Evolutionary conservation across 92 coral and sea anemone genomes (phyloP), one percentile per base, ranked within the genome.

Genomic region (Porites cylindrica): DNA sequence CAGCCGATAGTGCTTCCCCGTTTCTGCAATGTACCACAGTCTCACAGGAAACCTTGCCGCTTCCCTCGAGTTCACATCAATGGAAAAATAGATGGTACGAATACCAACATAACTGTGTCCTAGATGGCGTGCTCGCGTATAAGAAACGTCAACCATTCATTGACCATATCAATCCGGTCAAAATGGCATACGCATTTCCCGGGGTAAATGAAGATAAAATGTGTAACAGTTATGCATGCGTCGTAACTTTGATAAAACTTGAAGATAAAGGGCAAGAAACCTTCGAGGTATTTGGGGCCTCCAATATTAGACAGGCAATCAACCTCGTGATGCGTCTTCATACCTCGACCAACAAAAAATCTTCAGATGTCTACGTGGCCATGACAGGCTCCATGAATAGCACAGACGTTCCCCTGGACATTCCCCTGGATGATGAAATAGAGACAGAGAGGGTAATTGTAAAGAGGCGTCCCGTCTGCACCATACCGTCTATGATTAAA

Each of bases 231-330:
- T 11, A 53, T 11, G 8, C 59, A 11, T 53, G 59, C 59, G 13
- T 53, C 9, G 19, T 16, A 29, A 70, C 38, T 14, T 2, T 16
- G 14, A 18, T 13, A 21, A 18, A 56, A 75, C 29, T 21, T 1
- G 14, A 43, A 62, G 10, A 19, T n/a, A 17, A 62, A 24, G 17
- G 11, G 12, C 20, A 8, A 1, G 32, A 56, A 1, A 21, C 64
- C 6, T 75, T 75, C 63, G 79, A 75, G 26, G 79, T 75, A 29
- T 75, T 75, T 51, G 79, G 79, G 1, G 79, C 79, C 18, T 2
- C 29, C 5, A 51, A n/a, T 2, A 14, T 75, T 8, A 52, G 64
- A 7, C 3, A 13, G 5, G 79, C 79, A 29, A 75, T 75, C 24
- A 32, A 20, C 8, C 3, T 24, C 16, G 79, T 75, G 63, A 10